Percentiles rank a stretch among this genome's conserved stretches.
Evolutionary conservation across 37 sponge, comb jelly and placozoan species (phyloP).

Genomic region (Crambe crambe): DNA sequence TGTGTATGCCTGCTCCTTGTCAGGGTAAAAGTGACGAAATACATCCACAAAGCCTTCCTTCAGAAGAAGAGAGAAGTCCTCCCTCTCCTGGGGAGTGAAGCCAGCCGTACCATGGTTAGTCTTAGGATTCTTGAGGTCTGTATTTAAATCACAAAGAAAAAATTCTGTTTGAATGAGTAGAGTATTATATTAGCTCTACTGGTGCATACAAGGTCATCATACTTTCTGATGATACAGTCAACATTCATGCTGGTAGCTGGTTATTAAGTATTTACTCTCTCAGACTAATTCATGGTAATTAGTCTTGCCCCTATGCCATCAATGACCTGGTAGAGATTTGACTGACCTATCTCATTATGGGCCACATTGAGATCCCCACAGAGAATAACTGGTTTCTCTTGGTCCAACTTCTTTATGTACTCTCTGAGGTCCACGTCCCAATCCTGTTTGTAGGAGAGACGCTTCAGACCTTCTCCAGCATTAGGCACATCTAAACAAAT

Average conservation of each 20-base stretch:
- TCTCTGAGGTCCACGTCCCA: slow-evolving; percentile 83
- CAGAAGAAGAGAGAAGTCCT: slow-evolving; percentile 77
- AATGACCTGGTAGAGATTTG: too few species aligned
- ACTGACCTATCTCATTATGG: slow-evolving; percentile 85
- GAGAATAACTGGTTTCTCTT: slow-evolving; percentile 83
- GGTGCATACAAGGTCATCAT: too few species aligned
- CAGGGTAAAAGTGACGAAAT: slow-evolving; percentile 90
- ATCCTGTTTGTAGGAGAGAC: slow-evolving; percentile 76
- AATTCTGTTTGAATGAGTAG: too few species aligned
- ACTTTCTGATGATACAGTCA: too few species aligned
- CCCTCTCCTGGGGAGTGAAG: slow-evolving; percentile 90
- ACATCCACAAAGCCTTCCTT: slow-evolving; percentile 84
- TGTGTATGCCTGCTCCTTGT: slow-evolving; percentile 77
- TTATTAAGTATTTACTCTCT: too few species aligned
- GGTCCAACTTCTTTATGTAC: slow-evolving; percentile 77
- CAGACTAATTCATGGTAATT: too few species aligned
- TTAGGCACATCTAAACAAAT: slow-evolving; percentile 86
- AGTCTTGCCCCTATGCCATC: too few species aligned
- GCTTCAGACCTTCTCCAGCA: slow-evolving; percentile 79
- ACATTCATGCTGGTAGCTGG: too few species aligned
- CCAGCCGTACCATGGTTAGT: slow-evolving; percentile 84
- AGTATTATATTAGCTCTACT: too few species aligned
- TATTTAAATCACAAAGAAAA: neutral
- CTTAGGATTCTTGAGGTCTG: slow-evolving; percentile 90
- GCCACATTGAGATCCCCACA: slow-evolving; percentile 97